Evolutionary conservation across 2,797 vertebrate species (phyloP).

Genomic region (Falco concolor): DNA sequence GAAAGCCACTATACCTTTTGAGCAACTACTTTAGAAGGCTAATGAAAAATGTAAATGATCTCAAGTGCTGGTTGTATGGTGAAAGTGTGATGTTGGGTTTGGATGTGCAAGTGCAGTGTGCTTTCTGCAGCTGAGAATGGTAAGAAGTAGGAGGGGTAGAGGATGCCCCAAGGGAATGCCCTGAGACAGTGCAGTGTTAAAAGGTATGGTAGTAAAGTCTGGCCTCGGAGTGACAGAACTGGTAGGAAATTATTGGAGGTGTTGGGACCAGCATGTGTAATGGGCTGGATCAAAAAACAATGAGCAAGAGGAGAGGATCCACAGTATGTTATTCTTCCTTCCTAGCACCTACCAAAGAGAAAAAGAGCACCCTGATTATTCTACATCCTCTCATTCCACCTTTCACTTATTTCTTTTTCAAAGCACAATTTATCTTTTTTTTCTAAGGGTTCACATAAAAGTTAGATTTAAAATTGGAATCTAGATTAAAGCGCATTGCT

Average conservation of each 20-base stretch:
- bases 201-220: background rate
- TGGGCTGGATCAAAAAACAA: background rate
- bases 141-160: background rate
- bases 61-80: background rate
- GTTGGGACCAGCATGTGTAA: background rate
- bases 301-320: background rate
- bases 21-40: background rate
- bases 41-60: conserved; percentile 7
- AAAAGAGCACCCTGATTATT: background rate
- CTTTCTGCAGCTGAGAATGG: background rate
- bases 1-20: background rate
- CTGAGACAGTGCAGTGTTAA: background rate
- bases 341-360: background rate
- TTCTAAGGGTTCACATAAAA: conserved; percentile 52
- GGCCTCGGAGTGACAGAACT: background rate
- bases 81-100: background rate
- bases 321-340: background rate
- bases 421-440: background rate
- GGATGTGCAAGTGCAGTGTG: background rate
- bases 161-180: background rate
- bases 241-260: background rate
- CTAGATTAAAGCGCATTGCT: conserved; percentile 49
- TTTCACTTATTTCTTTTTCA: conserved; percentile 15
- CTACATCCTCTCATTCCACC: background rate
- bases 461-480: conserved; percentile 68